These are phyloP conservation scores for Taeniopygia guttata DNA, from an alignment of 2,797 vertebrate species.

Conservation along the genomic window DNA sequence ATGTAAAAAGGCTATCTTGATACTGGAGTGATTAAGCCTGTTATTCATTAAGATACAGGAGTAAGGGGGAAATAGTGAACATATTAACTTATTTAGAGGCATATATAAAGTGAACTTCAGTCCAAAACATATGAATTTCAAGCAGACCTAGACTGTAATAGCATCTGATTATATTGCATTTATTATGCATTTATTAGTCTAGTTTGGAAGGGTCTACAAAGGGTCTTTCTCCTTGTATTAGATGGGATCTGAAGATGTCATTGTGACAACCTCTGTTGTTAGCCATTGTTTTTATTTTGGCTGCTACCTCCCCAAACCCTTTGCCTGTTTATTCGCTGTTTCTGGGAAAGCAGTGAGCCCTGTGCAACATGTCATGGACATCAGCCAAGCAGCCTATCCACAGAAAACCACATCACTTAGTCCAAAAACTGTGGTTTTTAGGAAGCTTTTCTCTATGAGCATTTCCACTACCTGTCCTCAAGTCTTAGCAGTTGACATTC, in stretches of 20 bases:
- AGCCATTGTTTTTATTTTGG: neutral
- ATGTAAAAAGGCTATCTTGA: slow-evolving; percentile 55
- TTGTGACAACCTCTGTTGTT: neutral
- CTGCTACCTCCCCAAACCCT: neutral
- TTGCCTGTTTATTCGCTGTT: neutral
- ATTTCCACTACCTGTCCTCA: neutral
- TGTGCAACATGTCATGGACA: fast-evolving
- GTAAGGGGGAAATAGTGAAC: neutral
- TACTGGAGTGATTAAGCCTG: slow-evolving; percentile 50
- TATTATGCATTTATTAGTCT: neutral
- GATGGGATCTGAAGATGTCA: neutral
- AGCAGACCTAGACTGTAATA: neutral
- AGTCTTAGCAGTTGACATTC: neutral
- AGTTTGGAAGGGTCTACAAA: too few relatives aligned
- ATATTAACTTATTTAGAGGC: slow-evolving; percentile 4
- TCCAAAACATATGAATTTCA: slow-evolving; percentile 14
- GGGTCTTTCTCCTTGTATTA: neutral
- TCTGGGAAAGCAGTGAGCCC: neutral
- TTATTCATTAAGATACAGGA: slow-evolving; percentile 51
- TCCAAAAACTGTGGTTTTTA: neutral
- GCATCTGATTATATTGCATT: neutral
- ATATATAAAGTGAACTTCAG: neutral
- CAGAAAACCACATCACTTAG: neutral
- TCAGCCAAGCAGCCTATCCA: neutral
- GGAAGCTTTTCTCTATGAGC: neutral